Evolutionary conservation across 2,113 vertebrate species (phyloP), one percentile per base, ranked within the genome.

Genomic region (Corydoras maculifer): DNA sequence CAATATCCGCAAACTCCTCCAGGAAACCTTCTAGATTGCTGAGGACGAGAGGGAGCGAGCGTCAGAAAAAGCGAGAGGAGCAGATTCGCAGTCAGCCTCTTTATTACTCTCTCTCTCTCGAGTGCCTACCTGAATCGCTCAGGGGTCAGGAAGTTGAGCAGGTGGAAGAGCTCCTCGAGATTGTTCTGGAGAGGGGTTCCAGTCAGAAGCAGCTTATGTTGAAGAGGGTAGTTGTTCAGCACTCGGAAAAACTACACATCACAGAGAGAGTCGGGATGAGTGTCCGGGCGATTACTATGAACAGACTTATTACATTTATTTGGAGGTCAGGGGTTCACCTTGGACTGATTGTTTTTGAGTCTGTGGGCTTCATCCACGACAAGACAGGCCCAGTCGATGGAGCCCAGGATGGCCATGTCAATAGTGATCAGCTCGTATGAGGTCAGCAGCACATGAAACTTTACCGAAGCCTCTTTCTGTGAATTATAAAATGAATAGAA

Each of bases 371-470:
- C 96, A 30, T 98, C 96, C 82, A 99, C 96, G 14, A 99, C 93
- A 72, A 99, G 91, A 75, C 95, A 97, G 70, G 96, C 96, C 96
- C 96, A 98, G 79, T 99, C 93, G 35, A 99, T 97, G 73, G 96
- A 98, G 62, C 96, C 96, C 61, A 98, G 83, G 76, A 95, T 90
- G n/a, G 96, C 95, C 93, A 94, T 98, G 80, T 98, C 95, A 57
- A 98, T 98, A 80, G 96, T 98, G 82, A 98, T 97, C 82, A 99
- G 80, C 84, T 99, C 96, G 48, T 99, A 99, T 7, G 95, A 99
- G 0, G 96, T 99, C 72, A 99, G 88, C 75, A 99, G 84, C 25
- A 99, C 95, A 0, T 99, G 96, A 76, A 99, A 99, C 78, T 99
- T 99, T 70, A 99, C 90, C 2, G 94, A 92, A 4, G 96, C 93